A percentile compares a stretch with the other conserved stretches of the same genome.
These are phyloP conservation scores for Arctia plantaginis DNA, from an alignment of 2,888 invertebrate species.

Conservation along the genomic window DNA sequence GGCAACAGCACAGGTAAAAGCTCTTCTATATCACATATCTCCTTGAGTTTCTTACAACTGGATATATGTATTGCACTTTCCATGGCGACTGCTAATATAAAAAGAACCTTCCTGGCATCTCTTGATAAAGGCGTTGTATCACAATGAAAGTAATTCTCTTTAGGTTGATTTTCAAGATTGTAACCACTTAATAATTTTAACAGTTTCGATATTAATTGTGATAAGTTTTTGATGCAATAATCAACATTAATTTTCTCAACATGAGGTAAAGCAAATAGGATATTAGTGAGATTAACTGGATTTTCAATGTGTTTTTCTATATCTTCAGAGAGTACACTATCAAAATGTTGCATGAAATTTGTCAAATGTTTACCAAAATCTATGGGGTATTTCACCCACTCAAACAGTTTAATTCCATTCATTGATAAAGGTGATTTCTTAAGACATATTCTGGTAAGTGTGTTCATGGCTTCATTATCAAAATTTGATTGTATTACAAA, in stretches of 20 bases:
- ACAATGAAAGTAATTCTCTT: constrained; percentile 67
- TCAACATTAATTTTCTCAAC: constrained; percentile 78
- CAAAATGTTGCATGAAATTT: constrained; percentile 74
- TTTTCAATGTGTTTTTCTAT: constrained; percentile 71
- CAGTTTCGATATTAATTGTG: constrained; percentile 69
- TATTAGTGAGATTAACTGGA: constrained; percentile 78
- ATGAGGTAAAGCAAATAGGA: constrained; percentile 86
- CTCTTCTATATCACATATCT: constrained; percentile 76
- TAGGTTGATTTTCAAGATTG: constrained; percentile 66
- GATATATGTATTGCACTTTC: constrained; percentile 88
- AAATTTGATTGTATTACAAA: constrained; percentile 85
- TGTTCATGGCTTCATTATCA: constrained; percentile 84
- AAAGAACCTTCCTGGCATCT: constrained; percentile 79
- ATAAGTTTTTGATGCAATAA: constrained; percentile 65
- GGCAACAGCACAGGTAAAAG: constrained; percentile 79
- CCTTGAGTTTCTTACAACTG: constrained; percentile 77
- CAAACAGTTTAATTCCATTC: constrained; percentile 86
- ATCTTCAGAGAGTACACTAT: constrained; percentile 67
- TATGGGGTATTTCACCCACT: constrained; percentile 90
- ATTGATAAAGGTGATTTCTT: constrained; percentile 88
- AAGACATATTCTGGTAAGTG: constrained; percentile 89
- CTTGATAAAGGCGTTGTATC: constrained; percentile 67
- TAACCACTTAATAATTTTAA: constrained; percentile 65
- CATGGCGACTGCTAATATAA: constrained; percentile 85
- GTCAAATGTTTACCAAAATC: constrained; percentile 82